Conservation (phyloP, 2,113 vertebrate genomes). For the Ivindomyrus marchei region DNA sequence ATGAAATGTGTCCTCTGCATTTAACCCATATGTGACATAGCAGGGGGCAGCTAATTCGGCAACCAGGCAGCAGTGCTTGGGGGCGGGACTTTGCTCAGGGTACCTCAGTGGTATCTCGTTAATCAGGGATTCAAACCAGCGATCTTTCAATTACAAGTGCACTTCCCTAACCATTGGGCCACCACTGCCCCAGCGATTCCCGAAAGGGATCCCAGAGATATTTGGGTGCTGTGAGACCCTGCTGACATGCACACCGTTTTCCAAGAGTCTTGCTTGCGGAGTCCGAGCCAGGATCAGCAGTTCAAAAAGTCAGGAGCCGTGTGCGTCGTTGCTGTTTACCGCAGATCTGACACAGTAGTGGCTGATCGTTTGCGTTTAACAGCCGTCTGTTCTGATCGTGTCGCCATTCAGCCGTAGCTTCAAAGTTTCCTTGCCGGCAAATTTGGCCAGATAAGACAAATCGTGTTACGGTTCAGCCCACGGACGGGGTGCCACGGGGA, state of each 20-base stretch:
- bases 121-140: too few relatives aligned
- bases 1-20: too few relatives aligned
- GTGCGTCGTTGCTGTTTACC: background rate
- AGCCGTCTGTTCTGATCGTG: conserved; percentile 60
- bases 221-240: conserved; percentile 12
- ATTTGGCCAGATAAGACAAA: conserved; percentile 63
- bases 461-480: conserved; percentile 55
- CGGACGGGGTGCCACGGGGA: conserved; percentile 57
- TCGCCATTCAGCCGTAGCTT: conserved; percentile 60
- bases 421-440: conserved; percentile 59
- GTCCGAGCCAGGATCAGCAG: conserved; percentile 13
- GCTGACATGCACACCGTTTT: conserved; percentile 14
- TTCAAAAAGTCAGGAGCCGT: conserved; percentile 22
- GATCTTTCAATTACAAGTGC: too few relatives aligned
- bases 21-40: too few relatives aligned
- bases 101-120: too few relatives aligned
- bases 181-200: too few relatives aligned
- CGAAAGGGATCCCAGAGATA: conserved; percentile 36
- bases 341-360: background rate
- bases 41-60: too few relatives aligned
- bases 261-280: conserved; percentile 28
- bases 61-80: too few relatives aligned
- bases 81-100: too few relatives aligned
- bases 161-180: background rate
- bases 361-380: conserved; percentile 33